These are phyloP conservation scores for Corvus moneduloides DNA, from an alignment of 2,113 vertebrate genomes.

Conservation along the genomic window DNA sequence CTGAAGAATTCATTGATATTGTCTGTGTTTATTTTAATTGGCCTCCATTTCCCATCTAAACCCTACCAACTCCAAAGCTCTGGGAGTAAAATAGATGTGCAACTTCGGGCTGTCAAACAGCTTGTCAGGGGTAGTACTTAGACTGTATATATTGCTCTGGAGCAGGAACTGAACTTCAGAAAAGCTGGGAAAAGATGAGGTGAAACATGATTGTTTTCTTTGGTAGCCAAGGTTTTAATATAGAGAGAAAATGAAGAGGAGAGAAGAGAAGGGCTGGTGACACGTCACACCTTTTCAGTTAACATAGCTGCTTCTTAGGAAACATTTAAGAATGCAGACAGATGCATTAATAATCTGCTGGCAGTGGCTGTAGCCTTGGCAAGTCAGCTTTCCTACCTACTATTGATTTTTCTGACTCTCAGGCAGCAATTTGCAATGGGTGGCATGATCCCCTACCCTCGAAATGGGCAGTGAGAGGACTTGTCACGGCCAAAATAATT, in stretches of 20 bases:
- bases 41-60: constrained; percentile 59
- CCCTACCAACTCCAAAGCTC: constrained; percentile 33
- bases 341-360: constrained; percentile 63
- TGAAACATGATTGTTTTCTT: constrained; percentile 67
- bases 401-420: constrained; percentile 50
- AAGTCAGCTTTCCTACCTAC: constrained; percentile 17
- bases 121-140: constrained; percentile 62
- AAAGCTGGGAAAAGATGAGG: constrained; percentile 69
- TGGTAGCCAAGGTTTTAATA: constrained; percentile 67
- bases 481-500: constrained; percentile 2
- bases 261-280: constrained; percentile 64
- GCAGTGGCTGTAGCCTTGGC: constrained; percentile 37
- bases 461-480: background rate
- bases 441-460: background rate
- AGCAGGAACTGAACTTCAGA: constrained; percentile 61
- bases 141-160: constrained; percentile 43
- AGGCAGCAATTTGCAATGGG: constrained; percentile 35
- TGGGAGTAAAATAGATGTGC: constrained; percentile 57
- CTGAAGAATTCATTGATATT: constrained; percentile 61
- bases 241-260: constrained; percentile 57
- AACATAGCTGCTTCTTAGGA: constrained; percentile 59
- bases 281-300: constrained; percentile 61
- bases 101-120: constrained; percentile 60
- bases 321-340: constrained; percentile 64
- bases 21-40: constrained; percentile 66